These are phyloP conservation scores for Phycodurus eques DNA, from an alignment of 2,113 vertebrate species.

Conservation along the genomic window DNA sequence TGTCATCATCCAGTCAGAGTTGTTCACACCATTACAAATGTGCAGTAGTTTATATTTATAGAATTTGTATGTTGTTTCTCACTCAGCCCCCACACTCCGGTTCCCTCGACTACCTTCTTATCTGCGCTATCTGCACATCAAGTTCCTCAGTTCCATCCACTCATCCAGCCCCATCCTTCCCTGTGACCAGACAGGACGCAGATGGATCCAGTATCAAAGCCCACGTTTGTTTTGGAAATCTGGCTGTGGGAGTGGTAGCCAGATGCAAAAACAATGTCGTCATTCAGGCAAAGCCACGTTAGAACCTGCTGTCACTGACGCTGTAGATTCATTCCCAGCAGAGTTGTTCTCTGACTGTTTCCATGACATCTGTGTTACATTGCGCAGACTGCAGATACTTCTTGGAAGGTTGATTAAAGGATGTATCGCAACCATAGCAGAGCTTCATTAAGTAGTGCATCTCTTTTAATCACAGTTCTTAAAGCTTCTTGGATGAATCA, in stretches of 20 bases:
- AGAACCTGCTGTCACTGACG: constrained; percentile 36
- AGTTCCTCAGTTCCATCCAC: constrained; percentile 18
- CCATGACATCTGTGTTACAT: constrained; percentile 48
- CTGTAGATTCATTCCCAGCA: constrained; percentile 19
- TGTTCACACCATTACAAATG: constrained; percentile 22
- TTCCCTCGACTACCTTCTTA: constrained; percentile 4
- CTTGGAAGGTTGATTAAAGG: constrained; percentile 28
- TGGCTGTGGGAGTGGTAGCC: constrained; percentile 32
- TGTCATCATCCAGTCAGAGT: constrained; percentile 17
- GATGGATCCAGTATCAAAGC: constrained; percentile 38
- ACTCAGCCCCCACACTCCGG: constrained; percentile 18
- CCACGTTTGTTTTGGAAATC: constrained; percentile 57
- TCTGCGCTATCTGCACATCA: constrained; percentile 6
- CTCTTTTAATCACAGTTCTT: constrained; percentile 4
- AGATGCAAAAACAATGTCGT: constrained; percentile 58
- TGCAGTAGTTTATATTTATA: constrained; percentile 24
- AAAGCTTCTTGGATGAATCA: constrained; percentile 15
- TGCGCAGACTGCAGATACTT: constrained; percentile 17
- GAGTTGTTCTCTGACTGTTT: constrained; percentile 48
- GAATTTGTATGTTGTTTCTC: constrained; percentile 32
- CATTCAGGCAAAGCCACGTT: constrained; percentile 34
- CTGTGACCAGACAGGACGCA: constrained; percentile 28
- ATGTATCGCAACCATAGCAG: not conserved
- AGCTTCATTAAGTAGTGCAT: constrained; percentile 27
- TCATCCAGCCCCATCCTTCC: constrained; percentile 1